phyloP scores from a whole-genome alignment of 2,797 vertebrate species.

The Enteromius paludinosus region DNA sequence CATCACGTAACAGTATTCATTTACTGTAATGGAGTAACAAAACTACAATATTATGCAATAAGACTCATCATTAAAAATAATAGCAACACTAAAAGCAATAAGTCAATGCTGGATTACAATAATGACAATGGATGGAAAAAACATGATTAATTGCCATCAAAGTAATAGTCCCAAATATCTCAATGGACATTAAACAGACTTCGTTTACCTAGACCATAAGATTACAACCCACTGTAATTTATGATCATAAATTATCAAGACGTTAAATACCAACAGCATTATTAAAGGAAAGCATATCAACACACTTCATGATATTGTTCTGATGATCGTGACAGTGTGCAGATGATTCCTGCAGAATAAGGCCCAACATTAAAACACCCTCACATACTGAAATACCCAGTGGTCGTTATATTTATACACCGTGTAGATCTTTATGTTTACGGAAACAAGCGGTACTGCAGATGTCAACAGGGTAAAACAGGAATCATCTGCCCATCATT shows the following conservation, averaged over 20 bases:
- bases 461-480: slow-evolving; percentile 8
- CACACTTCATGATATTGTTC: neutral
- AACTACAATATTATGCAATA: neutral
- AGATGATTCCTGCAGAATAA: neutral
- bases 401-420: neutral
- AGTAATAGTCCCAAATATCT: neutral
- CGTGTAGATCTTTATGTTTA: neutral
- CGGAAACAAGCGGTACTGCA: neutral
- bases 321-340: slow-evolving; percentile 5
- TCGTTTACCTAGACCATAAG: neutral
- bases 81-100: neutral
- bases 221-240: neutral
- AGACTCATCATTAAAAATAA: neutral
- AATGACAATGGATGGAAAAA: neutral
- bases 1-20: neutral
- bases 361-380: slow-evolving; percentile 1
- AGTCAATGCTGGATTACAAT: neutral
- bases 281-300: neutral
- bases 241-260: neutral
- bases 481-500: neutral
- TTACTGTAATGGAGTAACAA: neutral
- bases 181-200: neutral
- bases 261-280: neutral
- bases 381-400: neutral
- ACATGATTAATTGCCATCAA: neutral